Base-by-base conservation (phyloP, 2,888 invertebrate species). In the Drosophila anomalata region DNA sequence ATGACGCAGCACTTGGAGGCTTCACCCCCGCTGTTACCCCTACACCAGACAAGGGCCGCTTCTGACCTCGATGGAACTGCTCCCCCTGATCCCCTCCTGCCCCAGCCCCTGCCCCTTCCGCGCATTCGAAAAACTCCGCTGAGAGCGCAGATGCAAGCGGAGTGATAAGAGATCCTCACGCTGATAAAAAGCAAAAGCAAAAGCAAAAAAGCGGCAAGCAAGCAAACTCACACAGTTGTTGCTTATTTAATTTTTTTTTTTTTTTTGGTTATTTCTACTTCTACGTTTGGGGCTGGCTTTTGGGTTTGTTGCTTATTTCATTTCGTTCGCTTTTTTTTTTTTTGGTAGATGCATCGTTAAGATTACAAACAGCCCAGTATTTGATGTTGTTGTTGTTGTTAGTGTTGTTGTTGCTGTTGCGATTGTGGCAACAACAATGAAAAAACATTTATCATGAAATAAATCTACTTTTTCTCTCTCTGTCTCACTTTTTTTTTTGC, bases 401-500 rank as follows among this genome's bases (percentile, higher is more conserved):
- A 17, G 17, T 75, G 57, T 42, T 75, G 55, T 20, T 57, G 59
- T 36, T 61, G 65, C 52, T 76, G 73, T 26, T 73, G 58, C 66
- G 79, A 69, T 73, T 81, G 78, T 78, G 73, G 85, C 78, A 84
- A 75, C 84, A 81, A 81, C 83, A 77, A 70, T 74, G 47, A 53
- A 52, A 74, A 84, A 79, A 76, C 85, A 84, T 83, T 83, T 84
- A 84, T 84, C 83, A 84, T 73, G 78, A 84, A 87, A 84, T 84
- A 87, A 87, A 84, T 84, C 83, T 87, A 84, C 87, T 79, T 50
- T 46, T 75, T 39, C 44, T 53, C 31, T 29, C 61, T 73, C 58
- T 46, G 22, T 24, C 52, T 57, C 56, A 66, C 42, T 54, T 57
- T 60, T 14, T 39, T 11, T 56, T 56, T 36, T 47, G n/a, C 17